Conservation (phyloP, 2,888 invertebrate species). For the Papilio protenor region DNA sequence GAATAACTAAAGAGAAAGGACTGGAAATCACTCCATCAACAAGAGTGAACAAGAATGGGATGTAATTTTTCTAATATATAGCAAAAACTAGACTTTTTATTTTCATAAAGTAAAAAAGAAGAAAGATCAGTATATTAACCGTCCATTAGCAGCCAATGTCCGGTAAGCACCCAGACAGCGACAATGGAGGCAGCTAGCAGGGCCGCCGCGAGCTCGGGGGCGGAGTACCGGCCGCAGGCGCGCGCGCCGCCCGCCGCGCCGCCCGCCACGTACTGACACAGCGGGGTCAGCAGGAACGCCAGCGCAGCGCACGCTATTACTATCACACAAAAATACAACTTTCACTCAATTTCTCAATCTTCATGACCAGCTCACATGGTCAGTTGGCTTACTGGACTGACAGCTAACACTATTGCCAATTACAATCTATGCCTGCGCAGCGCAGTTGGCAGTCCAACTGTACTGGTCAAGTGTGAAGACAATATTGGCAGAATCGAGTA, state of each 20-base stretch:
- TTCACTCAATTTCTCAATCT: too few relatives aligned
- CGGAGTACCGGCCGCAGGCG: slow-evolving; percentile 97
- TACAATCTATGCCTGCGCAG: too few relatives aligned
- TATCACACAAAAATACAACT: slow-evolving; percentile 59
- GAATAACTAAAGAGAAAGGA: too few relatives aligned
- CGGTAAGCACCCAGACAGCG: slow-evolving; percentile 98
- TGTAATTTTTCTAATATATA: too few relatives aligned
- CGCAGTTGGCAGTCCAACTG: too few relatives aligned
- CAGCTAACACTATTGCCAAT: too few relatives aligned
- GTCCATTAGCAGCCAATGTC: slow-evolving; percentile 99
- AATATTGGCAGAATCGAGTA: too few relatives aligned
- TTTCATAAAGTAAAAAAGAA: neutral
- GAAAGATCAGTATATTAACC: slow-evolving; percentile 76
- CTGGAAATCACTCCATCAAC: too few relatives aligned
- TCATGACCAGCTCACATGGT: too few relatives aligned
- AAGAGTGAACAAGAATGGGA: too few relatives aligned
- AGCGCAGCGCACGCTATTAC: slow-evolving; percentile 98
- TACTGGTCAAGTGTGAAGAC: too few relatives aligned
- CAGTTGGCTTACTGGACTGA: too few relatives aligned
- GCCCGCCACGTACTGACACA: slow-evolving; percentile 95
- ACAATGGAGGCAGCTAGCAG: slow-evolving; percentile 96
- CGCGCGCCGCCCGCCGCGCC: slow-evolving; percentile 84
- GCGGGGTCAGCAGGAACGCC: slow-evolving; percentile 97
- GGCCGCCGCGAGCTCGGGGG: slow-evolving; percentile 97
- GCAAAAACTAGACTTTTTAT: neutral